Evolutionary conservation across 1,140 invertebrate genomes (phyloP).

Genomic region (Maniola jurtina): DNA sequence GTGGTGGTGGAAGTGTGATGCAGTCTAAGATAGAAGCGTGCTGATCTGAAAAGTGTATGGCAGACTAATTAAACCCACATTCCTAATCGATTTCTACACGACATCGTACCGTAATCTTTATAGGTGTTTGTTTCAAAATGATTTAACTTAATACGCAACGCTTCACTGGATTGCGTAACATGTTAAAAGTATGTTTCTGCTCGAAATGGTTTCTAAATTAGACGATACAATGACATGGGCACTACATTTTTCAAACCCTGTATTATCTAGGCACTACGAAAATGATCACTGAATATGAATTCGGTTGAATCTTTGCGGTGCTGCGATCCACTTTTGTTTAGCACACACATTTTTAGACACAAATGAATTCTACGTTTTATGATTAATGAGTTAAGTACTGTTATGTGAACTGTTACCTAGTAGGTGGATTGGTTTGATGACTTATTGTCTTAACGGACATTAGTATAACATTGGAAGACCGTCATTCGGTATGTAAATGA

Average conservation of each 20-base stretch:
- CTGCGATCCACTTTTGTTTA: slow-evolving; percentile 11
- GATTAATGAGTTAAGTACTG: slow-evolving; percentile 32
- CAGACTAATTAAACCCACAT: too few species aligned
- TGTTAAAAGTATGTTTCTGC: too few species aligned
- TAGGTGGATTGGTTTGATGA: slow-evolving; percentile 20
- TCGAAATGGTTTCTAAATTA: slow-evolving; percentile 19
- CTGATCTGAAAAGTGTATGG: too few species aligned
- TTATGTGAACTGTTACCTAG: slow-evolving; percentile 27
- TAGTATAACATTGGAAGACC: slow-evolving; percentile 30
- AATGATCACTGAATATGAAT: slow-evolving; percentile 3
- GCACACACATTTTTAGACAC: slow-evolving; percentile 30
- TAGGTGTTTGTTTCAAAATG: too few species aligned
- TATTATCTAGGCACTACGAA: slow-evolving; percentile 31
- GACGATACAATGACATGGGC: slow-evolving; percentile 29
- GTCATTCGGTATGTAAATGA: slow-evolving; percentile 41
- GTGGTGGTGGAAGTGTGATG: too few species aligned
- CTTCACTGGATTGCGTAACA: too few species aligned
- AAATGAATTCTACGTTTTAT: slow-evolving; percentile 23
- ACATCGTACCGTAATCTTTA: too few species aligned
- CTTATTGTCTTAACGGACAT: slow-evolving; percentile 14
- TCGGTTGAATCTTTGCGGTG: not conserved
- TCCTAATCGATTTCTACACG: too few species aligned
- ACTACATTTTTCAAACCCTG: slow-evolving; percentile 36
- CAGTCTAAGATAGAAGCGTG: too few species aligned
- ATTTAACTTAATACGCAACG: too few species aligned